phyloP scores from a whole-genome alignment of 2,113 vertebrate genomes.

The Halcyon malimbica region DNA sequence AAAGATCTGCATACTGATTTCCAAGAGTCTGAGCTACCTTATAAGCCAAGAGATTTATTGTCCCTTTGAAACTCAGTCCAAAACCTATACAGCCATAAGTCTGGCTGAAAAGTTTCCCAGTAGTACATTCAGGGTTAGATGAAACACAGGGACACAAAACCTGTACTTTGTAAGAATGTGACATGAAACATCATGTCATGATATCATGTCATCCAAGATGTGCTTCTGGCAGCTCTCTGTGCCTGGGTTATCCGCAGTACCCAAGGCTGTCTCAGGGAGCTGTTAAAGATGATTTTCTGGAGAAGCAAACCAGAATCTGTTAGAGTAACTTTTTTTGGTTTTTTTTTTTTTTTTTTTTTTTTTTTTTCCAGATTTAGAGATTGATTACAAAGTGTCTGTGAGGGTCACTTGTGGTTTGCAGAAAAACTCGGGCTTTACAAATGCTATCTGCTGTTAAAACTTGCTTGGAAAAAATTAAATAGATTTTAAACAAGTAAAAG shows the following conservation, averaged over 20 bases:
- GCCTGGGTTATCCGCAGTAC: not conserved
- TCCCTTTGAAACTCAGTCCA: not conserved
- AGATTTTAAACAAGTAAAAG: not conserved
- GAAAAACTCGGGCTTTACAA: not conserved
- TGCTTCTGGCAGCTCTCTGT: not conserved
- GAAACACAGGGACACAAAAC: not conserved
- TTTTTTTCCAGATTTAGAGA: not conserved
- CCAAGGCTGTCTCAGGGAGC: not conserved
- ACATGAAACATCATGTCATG: not conserved
- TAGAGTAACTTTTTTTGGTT: not conserved
- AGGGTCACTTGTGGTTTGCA: not conserved
- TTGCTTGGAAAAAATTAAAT: not conserved
- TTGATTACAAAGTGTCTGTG: not conserved
- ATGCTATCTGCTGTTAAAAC: not conserved
- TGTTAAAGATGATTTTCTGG: not conserved
- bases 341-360: not conserved
- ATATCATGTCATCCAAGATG: rapidly evolving
- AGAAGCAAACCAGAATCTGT: not conserved
- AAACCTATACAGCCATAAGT: not conserved
- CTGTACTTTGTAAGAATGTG: not conserved
- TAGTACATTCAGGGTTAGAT: not conserved
- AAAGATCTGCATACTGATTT: not conserved
- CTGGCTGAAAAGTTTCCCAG: not conserved
- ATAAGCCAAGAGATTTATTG: not conserved
- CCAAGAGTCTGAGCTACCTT: not conserved